Conservation (phyloP, 2,888 invertebrate genomes). For the Macaria liturata region DNA sequence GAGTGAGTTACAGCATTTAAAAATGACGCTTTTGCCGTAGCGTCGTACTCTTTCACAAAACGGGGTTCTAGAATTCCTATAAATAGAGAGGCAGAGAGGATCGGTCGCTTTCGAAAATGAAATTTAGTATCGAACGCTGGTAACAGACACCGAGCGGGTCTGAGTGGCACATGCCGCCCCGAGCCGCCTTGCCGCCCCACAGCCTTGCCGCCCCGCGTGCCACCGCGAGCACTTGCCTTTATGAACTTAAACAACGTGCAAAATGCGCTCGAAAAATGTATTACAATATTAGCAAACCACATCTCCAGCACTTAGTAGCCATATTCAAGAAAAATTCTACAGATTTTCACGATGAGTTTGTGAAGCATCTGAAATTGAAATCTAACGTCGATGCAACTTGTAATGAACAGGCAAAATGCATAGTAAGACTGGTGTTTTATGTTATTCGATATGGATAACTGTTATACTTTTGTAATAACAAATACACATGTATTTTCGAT, state of each 20-base stretch:
- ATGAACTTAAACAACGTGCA: constrained; percentile 13
- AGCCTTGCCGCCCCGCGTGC: constrained; percentile 16
- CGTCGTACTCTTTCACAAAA: constrained; percentile 18
- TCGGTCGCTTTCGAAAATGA: constrained; percentile 56
- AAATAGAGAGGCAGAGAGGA: constrained; percentile 46
- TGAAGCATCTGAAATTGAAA: too few relatives aligned
- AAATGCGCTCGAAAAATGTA: not conserved
- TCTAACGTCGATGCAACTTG: too few relatives aligned
- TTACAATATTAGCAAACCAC: too few relatives aligned
- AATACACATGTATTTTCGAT: too few relatives aligned
- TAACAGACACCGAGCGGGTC: constrained; percentile 25
- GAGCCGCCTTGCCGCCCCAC: constrained; percentile 7
- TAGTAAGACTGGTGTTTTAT: too few relatives aligned
- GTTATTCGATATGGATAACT: too few relatives aligned
- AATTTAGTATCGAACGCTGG: constrained; percentile 55
- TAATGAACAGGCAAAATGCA: too few relatives aligned
- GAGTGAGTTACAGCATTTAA: constrained; percentile 11
- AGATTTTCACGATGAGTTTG: too few relatives aligned
- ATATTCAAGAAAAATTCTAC: too few relatives aligned
- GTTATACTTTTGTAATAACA: too few relatives aligned
- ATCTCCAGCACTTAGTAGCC: too few relatives aligned
- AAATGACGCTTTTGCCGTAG: constrained; percentile 10
- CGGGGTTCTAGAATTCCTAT: constrained; percentile 37
- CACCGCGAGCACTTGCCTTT: constrained; percentile 16
- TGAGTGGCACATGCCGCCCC: constrained; percentile 32